Evolutionary conservation across 2,113 vertebrate genomes (phyloP).

Genomic region (Macrotis lagotis): DNA sequence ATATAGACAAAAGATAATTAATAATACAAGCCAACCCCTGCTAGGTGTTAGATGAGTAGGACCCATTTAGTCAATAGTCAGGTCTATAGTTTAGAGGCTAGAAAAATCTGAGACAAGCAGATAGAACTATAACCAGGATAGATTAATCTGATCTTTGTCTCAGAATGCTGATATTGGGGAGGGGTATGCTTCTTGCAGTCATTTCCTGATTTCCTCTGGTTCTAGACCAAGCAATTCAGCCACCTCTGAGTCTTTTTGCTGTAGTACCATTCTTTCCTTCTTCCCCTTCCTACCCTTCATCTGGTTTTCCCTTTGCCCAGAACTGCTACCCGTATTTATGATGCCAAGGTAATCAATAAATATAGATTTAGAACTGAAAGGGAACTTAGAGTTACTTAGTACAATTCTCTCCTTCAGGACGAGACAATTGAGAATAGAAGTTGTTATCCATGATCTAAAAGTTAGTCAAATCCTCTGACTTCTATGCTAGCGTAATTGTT

Average conservation of each 20-base stretch:
- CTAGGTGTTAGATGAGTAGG: neutral
- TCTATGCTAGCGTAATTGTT: neutral
- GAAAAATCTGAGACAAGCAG: neutral
- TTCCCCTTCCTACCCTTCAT: neutral
- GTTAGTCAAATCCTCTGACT: neutral
- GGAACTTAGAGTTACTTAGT: neutral
- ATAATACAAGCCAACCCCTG: neutral
- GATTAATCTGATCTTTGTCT: neutral
- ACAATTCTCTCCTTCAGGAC: neutral
- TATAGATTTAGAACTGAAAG: neutral
- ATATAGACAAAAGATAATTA: neutral
- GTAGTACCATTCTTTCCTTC: neutral
- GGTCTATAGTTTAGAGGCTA: neutral
- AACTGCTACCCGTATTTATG: neutral
- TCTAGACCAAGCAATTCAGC: neutral
- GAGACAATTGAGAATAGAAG: neutral
- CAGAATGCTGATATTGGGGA: neutral
- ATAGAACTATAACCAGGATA: neutral
- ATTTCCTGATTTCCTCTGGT: neutral
- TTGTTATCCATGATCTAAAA: neutral
- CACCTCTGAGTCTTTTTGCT: neutral
- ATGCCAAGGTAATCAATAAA: neutral
- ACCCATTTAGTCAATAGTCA: neutral
- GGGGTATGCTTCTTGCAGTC: neutral
- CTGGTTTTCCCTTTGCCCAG: neutral